Evolutionary conservation across 2,888 invertebrate genomes (phyloP), one percentile per base, ranked within the genome.

Genomic region (Sympetrum striolatum): DNA sequence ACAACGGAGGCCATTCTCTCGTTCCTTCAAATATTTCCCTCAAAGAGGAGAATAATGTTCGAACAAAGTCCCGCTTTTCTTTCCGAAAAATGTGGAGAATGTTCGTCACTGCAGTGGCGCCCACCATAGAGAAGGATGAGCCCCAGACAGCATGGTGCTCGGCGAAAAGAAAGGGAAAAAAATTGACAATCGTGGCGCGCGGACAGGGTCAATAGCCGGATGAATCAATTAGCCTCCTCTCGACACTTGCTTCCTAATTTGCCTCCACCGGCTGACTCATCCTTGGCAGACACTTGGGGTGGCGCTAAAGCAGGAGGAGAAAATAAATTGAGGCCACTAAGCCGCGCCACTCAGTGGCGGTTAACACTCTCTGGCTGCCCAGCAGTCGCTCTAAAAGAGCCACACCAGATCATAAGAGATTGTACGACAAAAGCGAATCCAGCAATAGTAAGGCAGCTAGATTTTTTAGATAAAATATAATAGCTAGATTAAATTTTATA

Each of bases 91-190:
- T 31, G 35, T 37, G 4, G 37, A 80, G 18, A 37, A 37, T 18
- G 25, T 37, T 18, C 18, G 25, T 37, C 80, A 14, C 5, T 35
- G 35, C 53, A 6, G 82, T 10, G 22, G 48, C 39, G 39, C 82
- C 31, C 15, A 48, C 48, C 12, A 12, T 18, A 15, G 44, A 81
- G 81, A 12, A n/a, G 15, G 12, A 53, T 53, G 81, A 82, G 53
- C 53, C 82, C 82, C 82, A 82, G 82, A 82, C 82, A 35, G 82
- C 58, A 53, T 82, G 82, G 82, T 58, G 82, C 58, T 58, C 58
- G 31, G 35, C 82, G 58, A 53, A 82, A 60, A 82, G 58, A 53
- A 82, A 82, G 58, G 39, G 6, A 44, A 44, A 44, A 58, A 53
- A 82, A 35, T 60, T 82, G 82, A 82, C 82, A 82, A 15, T 37